Evolutionary conservation across 2,888 invertebrate species (phyloP).

Genomic region (Zygaena filipendulae): DNA sequence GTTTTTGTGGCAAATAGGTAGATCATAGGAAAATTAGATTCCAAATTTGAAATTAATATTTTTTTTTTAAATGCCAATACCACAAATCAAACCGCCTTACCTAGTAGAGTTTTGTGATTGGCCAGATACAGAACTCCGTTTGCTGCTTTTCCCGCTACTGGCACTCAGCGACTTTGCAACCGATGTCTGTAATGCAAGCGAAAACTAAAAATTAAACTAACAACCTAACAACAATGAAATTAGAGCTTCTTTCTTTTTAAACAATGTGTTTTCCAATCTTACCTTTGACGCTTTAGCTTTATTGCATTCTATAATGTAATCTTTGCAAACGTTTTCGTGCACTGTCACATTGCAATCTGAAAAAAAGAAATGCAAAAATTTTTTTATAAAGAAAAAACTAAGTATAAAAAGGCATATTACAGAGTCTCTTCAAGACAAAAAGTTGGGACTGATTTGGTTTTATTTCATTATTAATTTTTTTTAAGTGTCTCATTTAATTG

Average conservation of each 20-base stretch:
- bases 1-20: too few species aligned
- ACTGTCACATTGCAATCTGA: constrained; percentile 88
- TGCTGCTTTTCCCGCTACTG: constrained; percentile 54
- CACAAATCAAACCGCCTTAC: too few species aligned
- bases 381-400: constrained; percentile 4
- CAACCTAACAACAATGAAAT: too few species aligned
- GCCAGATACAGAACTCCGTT: constrained; percentile 56
- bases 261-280: too few species aligned
- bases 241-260: neutral
- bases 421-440: too few species aligned
- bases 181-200: too few species aligned
- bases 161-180: constrained; percentile 57
- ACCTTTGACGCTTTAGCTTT: constrained; percentile 77
- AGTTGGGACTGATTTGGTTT: too few species aligned
- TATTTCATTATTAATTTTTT: too few species aligned
- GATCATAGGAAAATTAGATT: too few species aligned
- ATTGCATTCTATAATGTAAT: constrained; percentile 86
- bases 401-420: neutral
- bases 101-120: constrained; percentile 56
- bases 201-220: constrained; percentile 13
- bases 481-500: too few species aligned
- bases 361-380: constrained; percentile 18
- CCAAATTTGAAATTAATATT: too few species aligned
- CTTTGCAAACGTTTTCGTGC: constrained; percentile 89
- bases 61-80: too few species aligned